Evolutionary conservation across 2,113 vertebrate genomes (phyloP), one percentile per base, ranked within the genome.

Genomic region (Dermatemys mawii): DNA sequence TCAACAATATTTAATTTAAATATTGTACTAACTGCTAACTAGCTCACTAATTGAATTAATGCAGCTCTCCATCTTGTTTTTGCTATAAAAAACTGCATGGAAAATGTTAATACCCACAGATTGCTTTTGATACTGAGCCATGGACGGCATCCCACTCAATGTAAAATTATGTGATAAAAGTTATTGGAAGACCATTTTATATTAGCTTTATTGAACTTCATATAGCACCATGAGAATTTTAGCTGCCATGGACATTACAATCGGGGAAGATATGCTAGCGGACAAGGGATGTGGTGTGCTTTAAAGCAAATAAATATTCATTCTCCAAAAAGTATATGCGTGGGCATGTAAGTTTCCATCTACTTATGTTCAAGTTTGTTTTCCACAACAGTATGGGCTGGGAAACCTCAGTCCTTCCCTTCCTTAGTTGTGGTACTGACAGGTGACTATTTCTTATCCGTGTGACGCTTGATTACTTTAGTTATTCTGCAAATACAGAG

Each of bases 31-130:
- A 26, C 26, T 44, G 70, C 82, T 96, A 97, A 96, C 96, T 96
- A 94, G 32, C 93, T 88, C 94, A 93, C 92, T 94, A 96, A 96
- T 97, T 95, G 96, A 95, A 95, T 97, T 85, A 90, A 63, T 87
- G 83, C 78, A 84, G n/a, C 81, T 95, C 87, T 95, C 90, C 85
- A 93, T 93, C 46, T 94, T 89, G 83, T 92, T 97, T 94, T 84
- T 93, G 96, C 24, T 76, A 24, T 76, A 76, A 76, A 76, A 70
- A 76, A 75, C 6, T 76, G 70, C 26, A 16, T 16, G 26, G 41
- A 46, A 76, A 97, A 92, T 93, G 87, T 89, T 96, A 88, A 87
- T 38, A 90, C 91, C 84, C 67, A 54, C 57, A 92, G 94, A 92
- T 93, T 82, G 87, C 90, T 96, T 95, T 96, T 81, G 63, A 84